A percentile compares a stretch with the other conserved stretches of the same genome.
These are phyloP conservation scores for Rhysida immarginata DNA, from an alignment of 1,140 invertebrate species.

Conservation along the genomic window DNA sequence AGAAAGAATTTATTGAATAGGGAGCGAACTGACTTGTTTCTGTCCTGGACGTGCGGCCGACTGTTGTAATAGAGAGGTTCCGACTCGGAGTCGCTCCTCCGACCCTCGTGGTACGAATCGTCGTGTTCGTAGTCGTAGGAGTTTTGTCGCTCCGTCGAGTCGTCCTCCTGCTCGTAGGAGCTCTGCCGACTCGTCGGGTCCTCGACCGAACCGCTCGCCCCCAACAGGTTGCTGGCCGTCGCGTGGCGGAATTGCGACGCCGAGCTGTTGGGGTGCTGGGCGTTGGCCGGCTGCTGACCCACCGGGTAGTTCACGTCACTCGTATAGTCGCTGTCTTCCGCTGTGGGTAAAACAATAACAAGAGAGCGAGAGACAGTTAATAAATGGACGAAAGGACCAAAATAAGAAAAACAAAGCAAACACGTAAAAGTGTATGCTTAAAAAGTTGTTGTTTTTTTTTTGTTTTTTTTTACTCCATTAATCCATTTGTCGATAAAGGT, in stretches of 20 bases:
- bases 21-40: constrained; percentile 8
- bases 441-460: no score
- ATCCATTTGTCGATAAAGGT: no score
- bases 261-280: constrained; percentile 57
- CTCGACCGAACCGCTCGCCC: constrained; percentile 25
- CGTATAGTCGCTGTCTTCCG: constrained; percentile 93
- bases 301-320: constrained; percentile 91
- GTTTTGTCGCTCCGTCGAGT: constrained; percentile 41
- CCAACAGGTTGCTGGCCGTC: constrained; percentile 32
- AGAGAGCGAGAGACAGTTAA: no score
- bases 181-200: neutral
- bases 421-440: no score
- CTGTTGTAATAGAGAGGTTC: constrained; percentile 84
- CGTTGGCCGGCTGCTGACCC: constrained; percentile 37
- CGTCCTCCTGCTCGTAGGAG: neutral
- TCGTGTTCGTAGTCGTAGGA: constrained; percentile 56
- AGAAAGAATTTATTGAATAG: no score
- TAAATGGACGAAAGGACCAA: no score
- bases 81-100: constrained; percentile 35
- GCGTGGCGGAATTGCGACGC: constrained; percentile 63
- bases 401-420: no score
- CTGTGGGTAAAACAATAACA: no score
- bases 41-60: constrained; percentile 39
- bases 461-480: no score
- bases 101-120: constrained; percentile 21